phyloP scores from a whole-genome alignment of 2,888 invertebrate genomes.

The Falcaria lacertinaria region DNA sequence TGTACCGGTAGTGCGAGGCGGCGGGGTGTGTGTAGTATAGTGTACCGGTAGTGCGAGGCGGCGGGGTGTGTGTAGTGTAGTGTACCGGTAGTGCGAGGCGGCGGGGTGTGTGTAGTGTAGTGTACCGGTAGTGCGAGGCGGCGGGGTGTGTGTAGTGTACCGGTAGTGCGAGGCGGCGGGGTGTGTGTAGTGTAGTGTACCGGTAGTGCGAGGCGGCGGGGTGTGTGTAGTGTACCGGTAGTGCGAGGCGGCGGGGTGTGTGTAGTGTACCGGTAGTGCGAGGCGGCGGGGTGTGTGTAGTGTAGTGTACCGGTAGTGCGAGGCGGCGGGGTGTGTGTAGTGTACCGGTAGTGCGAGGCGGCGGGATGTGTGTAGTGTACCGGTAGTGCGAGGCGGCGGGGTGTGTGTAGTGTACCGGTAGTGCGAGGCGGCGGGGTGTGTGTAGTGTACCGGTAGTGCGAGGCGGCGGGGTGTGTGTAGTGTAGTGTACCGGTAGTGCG shows the following conservation, averaged over 20 bases:
- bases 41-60: too few species aligned
- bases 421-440: slow-evolving; percentile 70
- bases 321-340: not conserved
- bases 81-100: slow-evolving; percentile 83
- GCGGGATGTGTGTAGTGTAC: too few species aligned
- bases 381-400: slow-evolving; percentile 54
- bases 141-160: too few species aligned
- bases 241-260: slow-evolving; percentile 82
- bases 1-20: slow-evolving; percentile 84
- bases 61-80: slow-evolving; percentile 85
- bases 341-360: slow-evolving; percentile 74
- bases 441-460: slow-evolving; percentile 84
- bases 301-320: slow-evolving; percentile 88
- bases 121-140: slow-evolving; percentile 74
- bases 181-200: too few species aligned
- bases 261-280: too few species aligned
- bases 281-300: slow-evolving; percentile 84
- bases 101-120: not conserved
- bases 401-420: too few species aligned
- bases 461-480: too few species aligned
- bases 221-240: slow-evolving; percentile 84
- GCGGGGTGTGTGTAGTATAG: too few species aligned
- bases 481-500: slow-evolving; percentile 88
- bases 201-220: too few species aligned
- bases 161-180: slow-evolving; percentile 54